Percentiles rank a stretch among this genome's conserved stretches.
These are phyloP conservation scores for Paralvinella palmiformis DNA, from an alignment of 1,140 invertebrate genomes.

Conservation along the genomic window DNA sequence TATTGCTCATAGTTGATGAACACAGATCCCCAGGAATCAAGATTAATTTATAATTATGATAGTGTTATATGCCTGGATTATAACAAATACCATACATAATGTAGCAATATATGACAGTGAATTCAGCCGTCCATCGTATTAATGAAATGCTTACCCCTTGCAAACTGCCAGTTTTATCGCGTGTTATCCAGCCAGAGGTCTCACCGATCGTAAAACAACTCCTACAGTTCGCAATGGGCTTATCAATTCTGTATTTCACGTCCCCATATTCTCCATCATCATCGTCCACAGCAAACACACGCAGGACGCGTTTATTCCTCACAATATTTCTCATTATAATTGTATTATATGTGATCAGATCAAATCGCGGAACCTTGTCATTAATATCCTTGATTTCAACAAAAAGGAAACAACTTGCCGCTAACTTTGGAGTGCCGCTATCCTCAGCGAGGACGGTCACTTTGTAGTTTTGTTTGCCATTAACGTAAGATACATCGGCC, in stretches of 20 bases:
- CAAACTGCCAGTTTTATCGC: no score
- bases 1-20: no score
- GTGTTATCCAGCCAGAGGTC: slow-evolving; percentile 15
- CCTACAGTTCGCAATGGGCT: neutral
- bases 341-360: slow-evolving; percentile 1
- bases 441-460: slow-evolving; percentile 14
- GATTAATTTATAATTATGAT: no score
- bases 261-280: slow-evolving; percentile 15
- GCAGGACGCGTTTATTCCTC: neutral
- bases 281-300: slow-evolving; percentile 18
- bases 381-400: slow-evolving; percentile 17
- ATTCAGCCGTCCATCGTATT: no score
- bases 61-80: no score
- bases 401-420: slow-evolving; percentile 17
- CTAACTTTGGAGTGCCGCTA: slow-evolving; percentile 12
- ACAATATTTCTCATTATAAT: neutral
- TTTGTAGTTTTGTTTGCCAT: neutral
- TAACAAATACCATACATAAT: no score
- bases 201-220: slow-evolving; percentile 1
- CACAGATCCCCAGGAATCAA: no score
- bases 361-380: slow-evolving; percentile 17
- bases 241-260: slow-evolving; percentile 6
- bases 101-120: no score
- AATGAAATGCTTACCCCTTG: no score
- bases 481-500: neutral